These are phyloP conservation scores for Microctenopoma lineatum DNA, from an alignment of 2,797 vertebrate species.

Conservation along the genomic window DNA sequence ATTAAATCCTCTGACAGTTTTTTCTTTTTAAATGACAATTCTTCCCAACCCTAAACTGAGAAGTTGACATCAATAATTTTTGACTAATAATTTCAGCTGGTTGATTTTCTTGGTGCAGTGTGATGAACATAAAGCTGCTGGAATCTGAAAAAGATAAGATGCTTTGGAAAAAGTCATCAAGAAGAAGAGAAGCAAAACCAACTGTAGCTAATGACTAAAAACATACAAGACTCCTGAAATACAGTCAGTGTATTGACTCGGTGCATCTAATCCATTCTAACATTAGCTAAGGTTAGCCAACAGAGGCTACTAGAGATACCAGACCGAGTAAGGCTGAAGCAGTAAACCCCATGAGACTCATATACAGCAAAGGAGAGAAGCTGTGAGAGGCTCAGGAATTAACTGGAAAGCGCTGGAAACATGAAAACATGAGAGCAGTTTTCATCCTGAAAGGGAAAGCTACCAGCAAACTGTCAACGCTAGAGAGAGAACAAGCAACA, in stretches of 20 bases:
- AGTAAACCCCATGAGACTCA: not conserved
- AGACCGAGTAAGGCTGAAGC: no score
- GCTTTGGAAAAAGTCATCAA: no score
- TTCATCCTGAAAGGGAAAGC: constrained; percentile 64
- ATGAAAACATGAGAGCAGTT: constrained; percentile 47
- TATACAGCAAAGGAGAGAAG: constrained; percentile 36
- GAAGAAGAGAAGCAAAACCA: not conserved
- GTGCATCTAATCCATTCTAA: no score
- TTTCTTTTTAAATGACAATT: no score
- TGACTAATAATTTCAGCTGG: no score
- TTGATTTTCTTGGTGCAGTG: not conserved
- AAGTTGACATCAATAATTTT: no score
- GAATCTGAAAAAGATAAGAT: no score
- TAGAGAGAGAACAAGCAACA: constrained; percentile 46
- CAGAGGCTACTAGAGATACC: no score
- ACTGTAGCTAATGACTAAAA: not conserved
- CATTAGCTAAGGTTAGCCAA: no score
- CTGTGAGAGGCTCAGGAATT: constrained; percentile 14
- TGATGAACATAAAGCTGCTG: not conserved
- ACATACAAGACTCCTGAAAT: not conserved
- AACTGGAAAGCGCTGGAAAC: constrained; percentile 29
- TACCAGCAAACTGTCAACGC: constrained; percentile 34
- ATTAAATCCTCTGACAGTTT: no score
- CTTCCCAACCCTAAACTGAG: no score
- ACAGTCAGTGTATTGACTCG: no score